Base-by-base conservation (phyloP, 2,113 vertebrate species). In the Romanogobio albipinnatus region DNA sequence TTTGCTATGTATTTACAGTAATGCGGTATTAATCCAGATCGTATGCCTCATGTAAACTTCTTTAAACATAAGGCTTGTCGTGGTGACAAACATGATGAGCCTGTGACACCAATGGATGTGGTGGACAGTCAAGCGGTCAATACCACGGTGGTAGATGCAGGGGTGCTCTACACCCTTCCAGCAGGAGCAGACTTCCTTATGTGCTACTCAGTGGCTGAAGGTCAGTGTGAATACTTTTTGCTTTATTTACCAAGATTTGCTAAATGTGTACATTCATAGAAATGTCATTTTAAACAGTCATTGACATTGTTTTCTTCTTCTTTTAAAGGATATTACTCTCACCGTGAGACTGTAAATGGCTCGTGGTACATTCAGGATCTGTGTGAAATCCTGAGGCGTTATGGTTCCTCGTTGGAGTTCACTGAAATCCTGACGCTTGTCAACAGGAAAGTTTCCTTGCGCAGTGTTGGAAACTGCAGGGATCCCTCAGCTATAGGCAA, bases 331-430 rank as follows among this genome's bases (percentile, higher is more conserved):
- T 99, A 97, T 89, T 99, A 95, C 85, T 99, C 98, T 73, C 96
- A 99, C 84, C 95, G 98, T 29, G 97, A 99, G 26, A 97, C 93
- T 1, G 0, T 97, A 0, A 92, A 95, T 0, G 98, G 98, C 85
- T 98, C 97, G 1, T 99, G 98, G 98, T 99, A 98, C 87, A 93
- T 99, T 85, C 98, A 99, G 89, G 98, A 99, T 86, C 89, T 99
- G 86, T 98, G 97, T 36, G 95, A 96, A 81, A 84, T 93, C 89
- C 93, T 99, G 39, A 91, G 90, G 29, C 93, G 94, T 26, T 90
- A 94, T 0, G 97, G 98, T 0, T 88, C 91, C 9, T 92, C 94
- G 22, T 89, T 97, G 8, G 98, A 99, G 87, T 97, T 99, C 90
- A 97, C 97, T 0, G 97, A 99, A 84, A 92, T 99, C 5, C 96